phyloP scores from a whole-genome alignment of 2,888 invertebrate genomes.

The Prosopocoilus inquinatus region DNA sequence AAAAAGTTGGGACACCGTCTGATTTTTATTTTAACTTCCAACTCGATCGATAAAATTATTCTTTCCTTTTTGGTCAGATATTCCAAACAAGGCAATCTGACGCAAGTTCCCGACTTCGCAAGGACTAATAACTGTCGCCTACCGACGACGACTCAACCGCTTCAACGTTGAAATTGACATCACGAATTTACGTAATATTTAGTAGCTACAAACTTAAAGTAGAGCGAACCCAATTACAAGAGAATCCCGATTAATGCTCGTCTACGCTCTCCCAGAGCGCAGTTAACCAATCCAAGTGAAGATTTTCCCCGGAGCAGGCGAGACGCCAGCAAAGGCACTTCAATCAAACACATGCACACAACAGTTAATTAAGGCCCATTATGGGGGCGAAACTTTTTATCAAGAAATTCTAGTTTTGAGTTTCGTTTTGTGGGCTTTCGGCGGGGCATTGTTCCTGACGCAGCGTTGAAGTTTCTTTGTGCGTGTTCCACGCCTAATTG shows the following conservation, averaged over 20 bases:
- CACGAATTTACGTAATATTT: conserved; percentile 7
- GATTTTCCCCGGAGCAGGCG: conserved; percentile 1
- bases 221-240: conserved; percentile 30
- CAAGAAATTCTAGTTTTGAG: conserved; percentile 10
- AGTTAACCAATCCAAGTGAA: conserved; percentile 29
- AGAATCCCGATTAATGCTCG: conserved; percentile 29
- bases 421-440: conserved; percentile 11
- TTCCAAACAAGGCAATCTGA: too few relatives aligned
- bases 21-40: too few relatives aligned
- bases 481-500: too few relatives aligned
- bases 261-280: conserved; percentile 24
- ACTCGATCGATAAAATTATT: too few relatives aligned
- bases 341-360: conserved; percentile 7
- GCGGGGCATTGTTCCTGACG: conserved; percentile 3
- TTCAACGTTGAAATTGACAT: background rate
- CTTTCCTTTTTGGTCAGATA: too few relatives aligned
- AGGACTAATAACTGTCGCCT: too few relatives aligned
- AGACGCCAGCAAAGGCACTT: conserved; percentile 4
- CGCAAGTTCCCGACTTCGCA: too few relatives aligned
- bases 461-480: conserved; percentile 10
- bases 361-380: conserved; percentile 16
- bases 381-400: conserved; percentile 5
- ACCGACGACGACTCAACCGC: too few relatives aligned
- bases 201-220: conserved; percentile 9
- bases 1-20: too few relatives aligned